These are phyloP conservation scores for Ethmia dodecea DNA, from an alignment of 2,888 invertebrate genomes.

Conservation along the genomic window DNA sequence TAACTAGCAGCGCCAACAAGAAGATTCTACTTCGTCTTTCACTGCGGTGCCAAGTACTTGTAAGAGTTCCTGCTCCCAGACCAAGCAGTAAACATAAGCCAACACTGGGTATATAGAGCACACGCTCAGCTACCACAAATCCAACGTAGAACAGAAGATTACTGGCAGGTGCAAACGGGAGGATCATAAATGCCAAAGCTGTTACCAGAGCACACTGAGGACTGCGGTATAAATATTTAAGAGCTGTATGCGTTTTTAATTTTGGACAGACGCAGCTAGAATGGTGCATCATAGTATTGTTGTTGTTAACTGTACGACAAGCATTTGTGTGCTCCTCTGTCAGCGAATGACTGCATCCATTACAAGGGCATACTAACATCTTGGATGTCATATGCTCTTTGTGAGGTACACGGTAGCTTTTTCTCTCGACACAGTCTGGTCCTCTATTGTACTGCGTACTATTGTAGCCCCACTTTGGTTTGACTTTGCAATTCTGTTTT, in stretches of 20 bases:
- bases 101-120: constrained; percentile 97
- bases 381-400: constrained; percentile 57
- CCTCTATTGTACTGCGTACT: constrained; percentile 57
- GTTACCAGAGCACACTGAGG: constrained; percentile 72
- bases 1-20: constrained; percentile 69
- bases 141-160: constrained; percentile 99
- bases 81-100: constrained; percentile 95
- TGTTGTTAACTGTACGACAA: constrained; percentile 85
- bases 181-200: constrained; percentile 86
- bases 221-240: constrained; percentile 50
- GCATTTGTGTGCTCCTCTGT: constrained; percentile 82
- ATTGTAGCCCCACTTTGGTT: constrained; percentile 65
- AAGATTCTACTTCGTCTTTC: constrained; percentile 59
- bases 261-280: constrained; percentile 68
- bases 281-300: constrained; percentile 78
- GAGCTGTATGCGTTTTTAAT: constrained; percentile 41
- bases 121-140: constrained; percentile 97
- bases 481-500: constrained; percentile 58
- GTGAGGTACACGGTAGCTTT: constrained; percentile 52
- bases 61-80: constrained; percentile 78
- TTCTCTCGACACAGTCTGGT: constrained; percentile 60
- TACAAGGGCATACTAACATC: constrained; percentile 75
- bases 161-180: constrained; percentile 97
- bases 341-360: constrained; percentile 82
- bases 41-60: constrained; percentile 60